Conservation (phyloP, 2,797 vertebrate species). For the Falco columbarius region DNA sequence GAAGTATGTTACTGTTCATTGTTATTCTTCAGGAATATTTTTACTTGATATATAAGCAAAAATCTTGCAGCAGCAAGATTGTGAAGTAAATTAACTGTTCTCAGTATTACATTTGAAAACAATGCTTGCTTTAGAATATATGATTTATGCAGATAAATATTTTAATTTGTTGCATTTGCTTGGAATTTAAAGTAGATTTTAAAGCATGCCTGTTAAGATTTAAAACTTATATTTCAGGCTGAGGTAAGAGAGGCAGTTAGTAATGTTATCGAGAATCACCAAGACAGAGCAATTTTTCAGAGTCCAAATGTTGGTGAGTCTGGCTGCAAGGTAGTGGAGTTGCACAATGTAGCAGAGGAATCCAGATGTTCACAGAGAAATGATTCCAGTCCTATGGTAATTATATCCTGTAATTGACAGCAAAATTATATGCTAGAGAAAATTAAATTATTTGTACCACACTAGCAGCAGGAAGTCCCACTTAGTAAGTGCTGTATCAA, state of each 20-base stretch:
- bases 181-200: background rate
- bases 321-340: constrained; percentile 31
- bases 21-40: background rate
- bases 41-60: background rate
- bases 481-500: background rate
- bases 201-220: background rate
- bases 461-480: background rate
- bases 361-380: constrained; percentile 42
- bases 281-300: constrained; percentile 27
- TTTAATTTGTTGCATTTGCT: background rate
- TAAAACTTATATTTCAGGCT: constrained; percentile 10
- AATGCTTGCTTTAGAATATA: background rate
- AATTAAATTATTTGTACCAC: background rate
- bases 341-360: constrained; percentile 14
- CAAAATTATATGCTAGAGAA: background rate
- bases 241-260: constrained; percentile 48
- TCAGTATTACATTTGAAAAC: background rate
- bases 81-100: background rate
- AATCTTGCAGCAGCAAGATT: background rate
- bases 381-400: constrained; percentile 58
- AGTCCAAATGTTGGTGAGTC: background rate
- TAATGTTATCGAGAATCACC: background rate
- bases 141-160: background rate
- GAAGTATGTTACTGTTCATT: background rate
- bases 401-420: background rate